Evolutionary conservation across 2,113 vertebrate genomes (phyloP), one percentile per base, ranked within the genome.

Genomic region (Triplophysa siluroides): DNA sequence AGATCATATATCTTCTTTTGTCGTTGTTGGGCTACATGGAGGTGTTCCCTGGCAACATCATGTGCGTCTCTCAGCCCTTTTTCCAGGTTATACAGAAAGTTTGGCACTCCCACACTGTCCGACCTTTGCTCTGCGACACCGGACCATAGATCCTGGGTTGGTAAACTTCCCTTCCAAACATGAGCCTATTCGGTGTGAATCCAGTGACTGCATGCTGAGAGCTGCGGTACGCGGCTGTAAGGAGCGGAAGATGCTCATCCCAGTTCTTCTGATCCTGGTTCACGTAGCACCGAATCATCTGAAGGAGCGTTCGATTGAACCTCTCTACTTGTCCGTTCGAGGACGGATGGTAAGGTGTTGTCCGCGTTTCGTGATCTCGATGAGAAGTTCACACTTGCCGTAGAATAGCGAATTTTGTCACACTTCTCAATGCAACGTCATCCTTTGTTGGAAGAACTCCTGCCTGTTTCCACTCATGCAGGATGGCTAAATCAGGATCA

Each of bases 221-320:
- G 43, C 56, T 75, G 9, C 66, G 3, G 10, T 45, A 47, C 10
- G 52, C 79, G 38, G 71, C 8, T 12, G 58, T 69, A 2, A 81
- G 38, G n/a, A 76, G 50, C 5, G 76, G 67, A 21, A 73, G 38
- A 7, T 66, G 54, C 58, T 78, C 38, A 47, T 77, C 75, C 80
- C 73, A 66, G 62, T 83, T 70, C 18, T 65, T 76, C 26, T 84
- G 75, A 8, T 78, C 67, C 21, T 78, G 19, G 8, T 73, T 29
- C 21, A 78, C 61, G 33, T 80, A 83, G n/a, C 73, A 77, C 9
- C 78, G 10, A 24, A 77, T 56, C 56, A 61, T 62, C 43, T 68
- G 11, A 8, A 45, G 38, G n/a, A 38, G 2, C 12, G 45, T 50
- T 12, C 45, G 45, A 6, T 50, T 50, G 45, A 50, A 50, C 45